Conservation (phyloP, 2,797 vertebrate genomes). For the Hippopotamyrus pictus region DNA sequence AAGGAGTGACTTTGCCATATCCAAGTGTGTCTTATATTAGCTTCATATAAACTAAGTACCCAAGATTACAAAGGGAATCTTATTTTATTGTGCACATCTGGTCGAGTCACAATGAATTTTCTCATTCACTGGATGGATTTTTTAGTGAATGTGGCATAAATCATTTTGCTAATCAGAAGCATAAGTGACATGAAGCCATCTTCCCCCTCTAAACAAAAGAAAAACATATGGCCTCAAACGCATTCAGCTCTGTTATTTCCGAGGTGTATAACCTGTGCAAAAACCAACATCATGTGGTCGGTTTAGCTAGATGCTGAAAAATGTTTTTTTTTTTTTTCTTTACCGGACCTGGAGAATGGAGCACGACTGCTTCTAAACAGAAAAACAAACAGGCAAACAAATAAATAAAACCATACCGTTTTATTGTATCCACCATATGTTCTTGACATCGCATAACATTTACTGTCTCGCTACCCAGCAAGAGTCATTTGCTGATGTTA, state of each 20-base stretch:
- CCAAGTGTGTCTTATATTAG: slow-evolving; percentile 95
- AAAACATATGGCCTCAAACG: slow-evolving; percentile 98
- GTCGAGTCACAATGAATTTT: slow-evolving; percentile 99
- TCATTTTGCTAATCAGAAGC: slow-evolving; percentile 99
- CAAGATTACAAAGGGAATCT: slow-evolving; percentile 99
- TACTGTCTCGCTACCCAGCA: background rate
- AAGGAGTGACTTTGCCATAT: slow-evolving; percentile 98
- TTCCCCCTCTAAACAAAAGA: slow-evolving; percentile 95
- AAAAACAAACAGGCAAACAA: background rate
- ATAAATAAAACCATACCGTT: slow-evolving; percentile 13
- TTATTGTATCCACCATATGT: slow-evolving; percentile 63
- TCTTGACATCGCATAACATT: slow-evolving; percentile 15
- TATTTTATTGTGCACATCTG: slow-evolving; percentile 99
- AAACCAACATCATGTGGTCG: slow-evolving; percentile 61
- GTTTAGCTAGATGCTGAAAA: slow-evolving; percentile 58
- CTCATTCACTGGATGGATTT: slow-evolving; percentile 99
- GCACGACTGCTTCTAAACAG: background rate
- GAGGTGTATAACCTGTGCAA: slow-evolving; percentile 70
- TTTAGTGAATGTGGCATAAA: slow-evolving; percentile 99
- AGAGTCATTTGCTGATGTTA: background rate
- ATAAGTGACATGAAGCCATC: slow-evolving; percentile 99
- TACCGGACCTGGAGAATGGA: slow-evolving; percentile 12
- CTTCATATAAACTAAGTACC: slow-evolving; percentile 99
- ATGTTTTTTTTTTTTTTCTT: slow-evolving; percentile 51
- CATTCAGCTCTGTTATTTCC: slow-evolving; percentile 69